Evolutionary conservation across 2,113 vertebrate genomes (phyloP).

Genomic region (Chaetodon trifascialis): DNA sequence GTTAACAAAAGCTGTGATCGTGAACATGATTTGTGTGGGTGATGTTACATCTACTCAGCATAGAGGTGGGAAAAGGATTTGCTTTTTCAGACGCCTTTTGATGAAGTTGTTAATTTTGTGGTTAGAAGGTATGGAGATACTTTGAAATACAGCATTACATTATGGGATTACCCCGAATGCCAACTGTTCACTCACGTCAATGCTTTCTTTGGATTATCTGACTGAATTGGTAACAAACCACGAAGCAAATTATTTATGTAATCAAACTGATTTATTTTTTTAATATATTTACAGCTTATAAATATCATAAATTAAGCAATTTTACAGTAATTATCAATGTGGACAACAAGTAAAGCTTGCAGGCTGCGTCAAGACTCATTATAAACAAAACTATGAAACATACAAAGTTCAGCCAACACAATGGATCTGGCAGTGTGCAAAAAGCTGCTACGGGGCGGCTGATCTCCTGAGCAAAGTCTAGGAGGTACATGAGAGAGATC

Average conservation of each 20-base stretch:
- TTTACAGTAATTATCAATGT: constrained; percentile 83
- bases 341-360: constrained; percentile 83
- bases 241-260: constrained; percentile 86
- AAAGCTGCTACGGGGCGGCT: constrained; percentile 37
- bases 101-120: constrained; percentile 39
- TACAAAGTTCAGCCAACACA: constrained; percentile 52
- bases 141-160: background rate
- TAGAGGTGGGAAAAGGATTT: constrained; percentile 7
- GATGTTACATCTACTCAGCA: constrained; percentile 56
- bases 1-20: constrained; percentile 51
- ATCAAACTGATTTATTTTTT: constrained; percentile 90
- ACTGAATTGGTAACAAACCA: constrained; percentile 83
- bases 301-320: constrained; percentile 90
- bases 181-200: background rate
- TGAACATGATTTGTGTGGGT: constrained; percentile 47
- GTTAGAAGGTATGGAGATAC: constrained; percentile 14
- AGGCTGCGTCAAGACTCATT: constrained; percentile 73
- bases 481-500: constrained; percentile 85
- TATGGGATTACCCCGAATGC: background rate
- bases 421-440: constrained; percentile 57
- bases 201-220: constrained; percentile 1
- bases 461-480: constrained; percentile 69
- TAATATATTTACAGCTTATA: constrained; percentile 87
- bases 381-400: constrained; percentile 76
- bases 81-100: background rate